Evolutionary conservation across 2,113 vertebrate species (phyloP), one percentile per base, ranked within the genome.

Genomic region (Lanius ludovicianus): DNA sequence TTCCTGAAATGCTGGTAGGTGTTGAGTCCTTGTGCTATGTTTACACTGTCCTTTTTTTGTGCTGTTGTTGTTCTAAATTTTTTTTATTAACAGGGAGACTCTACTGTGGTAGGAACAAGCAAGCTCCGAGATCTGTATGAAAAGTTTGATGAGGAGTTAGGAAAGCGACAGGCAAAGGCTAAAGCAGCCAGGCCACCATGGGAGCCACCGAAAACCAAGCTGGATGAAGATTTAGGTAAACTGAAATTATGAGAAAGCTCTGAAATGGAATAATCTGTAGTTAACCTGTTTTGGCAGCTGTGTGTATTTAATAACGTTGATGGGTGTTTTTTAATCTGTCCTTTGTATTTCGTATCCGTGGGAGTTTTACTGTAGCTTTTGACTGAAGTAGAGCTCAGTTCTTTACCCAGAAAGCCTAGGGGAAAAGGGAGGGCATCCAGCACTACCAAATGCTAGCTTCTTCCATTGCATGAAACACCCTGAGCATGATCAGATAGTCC

Each of bases 71-170:
- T 67, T 74, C 22, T 55, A 30, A 7, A 37, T 37, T 62, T 78
- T 82, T 84, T 41, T 63, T 47, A n/a, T 90, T 84, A 35, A 94
- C 94, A 99, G 99, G 99, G 99, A 2, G 99, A 99, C 96, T 99
- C 99, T 25, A 99, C 99, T 1, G 99, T 99, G 1, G 99, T 99
- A 74, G 99, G 99, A 49, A 99, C 99, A 68, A 99, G 99, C 91
- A 99, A 99, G 53, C 98, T 99, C 46, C 97, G 99, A 31, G 98
- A 98, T 82, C 98, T 99, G 41, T 99, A 99, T n/a, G 98, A 99
- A 85, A 99, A 98, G 52, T 99, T 99, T 67, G 99, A 99, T 1
- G 99, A 99, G 18, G 99, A 99, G 77, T 95, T 99, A 89, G 99
- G 98, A 39, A 98, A 91, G 90, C 98, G 99, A 35, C 99, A 99